Conservation (phyloP, 2,113 vertebrate species). For the Carlito syrichta region DNA sequence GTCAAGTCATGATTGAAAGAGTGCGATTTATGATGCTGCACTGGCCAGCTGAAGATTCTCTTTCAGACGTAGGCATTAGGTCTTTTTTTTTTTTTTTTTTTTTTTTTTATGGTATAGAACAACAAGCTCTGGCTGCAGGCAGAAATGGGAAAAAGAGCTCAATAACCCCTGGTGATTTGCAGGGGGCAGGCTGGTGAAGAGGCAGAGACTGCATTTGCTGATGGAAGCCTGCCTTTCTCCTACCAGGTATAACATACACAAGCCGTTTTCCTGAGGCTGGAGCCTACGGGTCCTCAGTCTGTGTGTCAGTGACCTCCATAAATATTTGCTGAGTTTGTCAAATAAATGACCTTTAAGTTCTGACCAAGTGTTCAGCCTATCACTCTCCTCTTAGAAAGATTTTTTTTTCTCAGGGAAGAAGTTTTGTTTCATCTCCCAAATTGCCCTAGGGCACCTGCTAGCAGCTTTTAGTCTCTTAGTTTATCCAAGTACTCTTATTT, state of each 20-base stretch:
- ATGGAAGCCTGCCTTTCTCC: neutral
- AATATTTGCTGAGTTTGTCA: slow-evolving; percentile 31
- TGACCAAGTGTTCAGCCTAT: neutral
- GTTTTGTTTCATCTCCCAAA: slow-evolving; percentile 49
- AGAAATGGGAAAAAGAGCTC: no score
- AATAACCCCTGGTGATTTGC: fast-evolving
- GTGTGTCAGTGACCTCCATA: neutral
- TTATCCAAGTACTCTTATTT: neutral
- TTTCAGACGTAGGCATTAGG: neutral
- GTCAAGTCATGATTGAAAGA: neutral
- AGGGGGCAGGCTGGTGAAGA: fast-evolving
- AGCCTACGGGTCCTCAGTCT: neutral
- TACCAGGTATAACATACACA: neutral
- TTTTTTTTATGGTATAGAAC: fast-evolving
- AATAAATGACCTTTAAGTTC: slow-evolving; percentile 44
- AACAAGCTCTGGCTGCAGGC: neutral
- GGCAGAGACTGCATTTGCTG: fast-evolving
- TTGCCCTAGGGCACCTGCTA: slow-evolving; percentile 12
- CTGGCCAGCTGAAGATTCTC: neutral
- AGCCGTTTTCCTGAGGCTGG: neutral
- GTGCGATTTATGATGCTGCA: no score
- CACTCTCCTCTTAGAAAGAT: neutral
- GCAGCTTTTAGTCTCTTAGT: neutral
- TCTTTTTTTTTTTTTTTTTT: neutral
- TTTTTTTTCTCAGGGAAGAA: slow-evolving; percentile 38